These are phyloP conservation scores for Melitaea cinxia DNA, from an alignment of 1,140 invertebrate genomes.

Conservation along the genomic window DNA sequence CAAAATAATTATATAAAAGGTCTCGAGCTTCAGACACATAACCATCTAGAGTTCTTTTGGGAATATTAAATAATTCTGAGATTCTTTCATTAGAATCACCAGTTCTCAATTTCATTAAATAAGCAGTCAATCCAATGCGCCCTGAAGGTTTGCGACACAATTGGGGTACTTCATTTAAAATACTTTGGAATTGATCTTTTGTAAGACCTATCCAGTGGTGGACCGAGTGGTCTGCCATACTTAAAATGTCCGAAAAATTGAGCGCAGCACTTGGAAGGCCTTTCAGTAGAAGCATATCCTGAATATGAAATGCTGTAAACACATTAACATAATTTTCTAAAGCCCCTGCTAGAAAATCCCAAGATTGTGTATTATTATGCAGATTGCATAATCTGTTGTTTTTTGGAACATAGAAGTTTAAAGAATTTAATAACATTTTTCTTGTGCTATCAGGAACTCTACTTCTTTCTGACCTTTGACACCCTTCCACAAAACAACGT, in stretches of 20 bases:
- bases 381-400: slow-evolving; percentile 29
- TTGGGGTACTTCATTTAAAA: slow-evolving; percentile 19
- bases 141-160: slow-evolving; percentile 26
- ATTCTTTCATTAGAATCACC: slow-evolving; percentile 24
- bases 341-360: slow-evolving; percentile 16
- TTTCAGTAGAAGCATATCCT: slow-evolving; percentile 1
- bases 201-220: slow-evolving; percentile 34
- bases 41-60: slow-evolving; percentile 34
- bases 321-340: slow-evolving; percentile 30
- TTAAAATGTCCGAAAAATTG: neutral
- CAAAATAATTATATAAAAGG: slow-evolving; percentile 36
- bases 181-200: slow-evolving; percentile 34
- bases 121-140: slow-evolving; percentile 11
- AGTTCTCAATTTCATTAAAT: slow-evolving; percentile 38
- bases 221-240: slow-evolving; percentile 28
- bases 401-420: slow-evolving; percentile 39
- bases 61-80: slow-evolving; percentile 30
- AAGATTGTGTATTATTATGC: slow-evolving; percentile 20
- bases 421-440: slow-evolving; percentile 18
- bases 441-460: slow-evolving; percentile 5
- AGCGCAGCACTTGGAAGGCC: neutral
- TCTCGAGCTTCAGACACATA: slow-evolving; percentile 29
- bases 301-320: slow-evolving; percentile 34
- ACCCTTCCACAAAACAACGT: slow-evolving; percentile 37
- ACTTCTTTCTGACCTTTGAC: neutral